phyloP scores from a whole-genome alignment of 2,888 invertebrate species.

The Apamea sordens region DNA sequence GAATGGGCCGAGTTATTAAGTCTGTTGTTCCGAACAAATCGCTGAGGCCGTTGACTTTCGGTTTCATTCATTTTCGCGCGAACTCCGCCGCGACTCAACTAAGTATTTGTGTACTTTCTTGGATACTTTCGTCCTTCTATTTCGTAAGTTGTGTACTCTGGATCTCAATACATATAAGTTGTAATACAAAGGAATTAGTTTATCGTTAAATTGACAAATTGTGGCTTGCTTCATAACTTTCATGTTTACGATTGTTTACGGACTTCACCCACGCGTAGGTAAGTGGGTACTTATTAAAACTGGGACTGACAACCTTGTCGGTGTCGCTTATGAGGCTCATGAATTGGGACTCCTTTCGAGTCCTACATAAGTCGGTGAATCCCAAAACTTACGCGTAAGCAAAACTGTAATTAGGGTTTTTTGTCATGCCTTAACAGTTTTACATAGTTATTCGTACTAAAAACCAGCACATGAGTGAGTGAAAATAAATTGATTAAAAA shows the following conservation, averaged over 20 bases:
- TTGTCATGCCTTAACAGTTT: too few species aligned
- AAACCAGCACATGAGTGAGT: not conserved
- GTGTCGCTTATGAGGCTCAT: not conserved
- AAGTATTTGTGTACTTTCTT: conserved; percentile 61
- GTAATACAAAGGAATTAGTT: conserved; percentile 6
- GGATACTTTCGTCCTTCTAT: conserved; percentile 40
- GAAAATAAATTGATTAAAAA: not conserved
- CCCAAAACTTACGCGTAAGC: not conserved
- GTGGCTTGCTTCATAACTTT: conserved; percentile 4
- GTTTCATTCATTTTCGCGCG: conserved; percentile 77
- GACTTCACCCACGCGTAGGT: not conserved
- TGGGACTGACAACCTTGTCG: not conserved
- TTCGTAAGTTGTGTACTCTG: conserved; percentile 17
- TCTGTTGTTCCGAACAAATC: conserved; percentile 81
- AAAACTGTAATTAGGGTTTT: not conserved
- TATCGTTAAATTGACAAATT: not conserved
- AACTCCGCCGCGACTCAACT: conserved; percentile 51
- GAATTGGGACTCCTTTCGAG: not conserved
- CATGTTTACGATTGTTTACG: conserved; percentile 15
- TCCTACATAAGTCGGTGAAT: not conserved
- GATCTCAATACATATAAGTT: conserved; percentile 22
- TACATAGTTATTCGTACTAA: not conserved
- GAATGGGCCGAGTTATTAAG: conserved; percentile 82
- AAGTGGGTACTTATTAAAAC: not conserved
- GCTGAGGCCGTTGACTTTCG: conserved; percentile 83